phyloP scores from a whole-genome alignment of 2,113 vertebrate species.

The Dicrurus megarhynchus region DNA sequence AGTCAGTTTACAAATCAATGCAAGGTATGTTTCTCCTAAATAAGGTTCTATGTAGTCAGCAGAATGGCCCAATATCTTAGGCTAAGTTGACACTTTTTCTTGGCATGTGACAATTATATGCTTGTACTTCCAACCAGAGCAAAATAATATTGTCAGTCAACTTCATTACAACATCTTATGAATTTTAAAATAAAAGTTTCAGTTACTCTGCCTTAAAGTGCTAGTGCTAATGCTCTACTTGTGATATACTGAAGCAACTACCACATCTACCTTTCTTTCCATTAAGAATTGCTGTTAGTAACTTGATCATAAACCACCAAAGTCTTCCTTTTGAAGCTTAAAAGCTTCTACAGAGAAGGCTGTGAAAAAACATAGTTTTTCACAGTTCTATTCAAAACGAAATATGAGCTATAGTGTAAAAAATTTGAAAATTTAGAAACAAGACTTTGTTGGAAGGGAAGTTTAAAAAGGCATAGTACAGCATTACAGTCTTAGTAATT shows the following conservation, averaged over 20 bases:
- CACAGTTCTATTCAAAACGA: neutral
- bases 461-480: neutral
- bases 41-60: neutral
- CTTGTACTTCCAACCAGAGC: neutral
- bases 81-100: neutral
- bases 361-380: neutral
- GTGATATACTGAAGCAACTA: neutral
- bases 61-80: neutral
- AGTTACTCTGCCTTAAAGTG: neutral
- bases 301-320: neutral
- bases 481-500: neutral
- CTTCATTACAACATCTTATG: neutral
- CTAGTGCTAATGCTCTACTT: neutral
- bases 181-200: neutral
- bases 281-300: neutral
- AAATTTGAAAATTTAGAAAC: neutral
- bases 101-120: neutral
- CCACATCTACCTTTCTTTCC: neutral
- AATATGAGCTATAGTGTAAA: neutral
- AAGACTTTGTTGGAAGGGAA: neutral
- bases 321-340: neutral
- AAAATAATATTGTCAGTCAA: neutral
- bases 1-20: neutral
- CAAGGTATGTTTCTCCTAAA: neutral
- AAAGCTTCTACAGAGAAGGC: neutral